Evolutionary conservation across 2,888 invertebrate genomes (phyloP).

Genomic region (Zele albiditarsus): DNA sequence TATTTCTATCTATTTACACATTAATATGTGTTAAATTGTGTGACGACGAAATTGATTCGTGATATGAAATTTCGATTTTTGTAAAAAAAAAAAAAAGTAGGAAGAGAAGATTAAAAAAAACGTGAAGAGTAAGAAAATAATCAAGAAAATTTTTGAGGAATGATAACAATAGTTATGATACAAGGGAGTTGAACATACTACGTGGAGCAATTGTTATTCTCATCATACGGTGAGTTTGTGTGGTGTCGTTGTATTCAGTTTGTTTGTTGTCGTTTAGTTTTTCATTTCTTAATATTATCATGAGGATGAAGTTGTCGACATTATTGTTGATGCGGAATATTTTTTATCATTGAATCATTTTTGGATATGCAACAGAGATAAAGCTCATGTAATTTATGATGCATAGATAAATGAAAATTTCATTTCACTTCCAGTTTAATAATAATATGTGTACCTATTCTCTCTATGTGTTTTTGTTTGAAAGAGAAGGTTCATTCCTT

Average conservation of each 20-base stretch:
- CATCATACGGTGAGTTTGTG: constrained; percentile 31
- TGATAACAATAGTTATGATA: not conserved
- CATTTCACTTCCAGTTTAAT: too few species aligned
- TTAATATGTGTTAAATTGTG: not conserved
- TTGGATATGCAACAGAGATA: not conserved
- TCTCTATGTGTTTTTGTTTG: too few species aligned
- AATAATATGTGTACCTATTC: too few species aligned
- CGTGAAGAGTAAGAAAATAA: not conserved
- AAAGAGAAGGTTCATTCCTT: too few species aligned
- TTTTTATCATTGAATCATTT: too few species aligned
- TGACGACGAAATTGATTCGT: not conserved
- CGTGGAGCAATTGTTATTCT: constrained; percentile 26
- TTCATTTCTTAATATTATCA: constrained; percentile 10
- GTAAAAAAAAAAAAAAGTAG: not conserved
- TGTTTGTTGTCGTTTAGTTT: not conserved
- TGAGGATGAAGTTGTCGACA: not conserved
- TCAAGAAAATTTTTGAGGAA: constrained; percentile 13
- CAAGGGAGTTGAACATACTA: constrained; percentile 15
- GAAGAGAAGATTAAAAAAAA: not conserved
- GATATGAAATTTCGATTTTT: not conserved
- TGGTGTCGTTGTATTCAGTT: constrained; percentile 11
- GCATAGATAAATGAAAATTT: not conserved
- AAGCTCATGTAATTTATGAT: constrained; percentile 20
- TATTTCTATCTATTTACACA: not conserved
- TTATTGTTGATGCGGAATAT: not conserved